Conservation (phyloP, 1,140 invertebrate species). For the Drosophila persimilis region DNA sequence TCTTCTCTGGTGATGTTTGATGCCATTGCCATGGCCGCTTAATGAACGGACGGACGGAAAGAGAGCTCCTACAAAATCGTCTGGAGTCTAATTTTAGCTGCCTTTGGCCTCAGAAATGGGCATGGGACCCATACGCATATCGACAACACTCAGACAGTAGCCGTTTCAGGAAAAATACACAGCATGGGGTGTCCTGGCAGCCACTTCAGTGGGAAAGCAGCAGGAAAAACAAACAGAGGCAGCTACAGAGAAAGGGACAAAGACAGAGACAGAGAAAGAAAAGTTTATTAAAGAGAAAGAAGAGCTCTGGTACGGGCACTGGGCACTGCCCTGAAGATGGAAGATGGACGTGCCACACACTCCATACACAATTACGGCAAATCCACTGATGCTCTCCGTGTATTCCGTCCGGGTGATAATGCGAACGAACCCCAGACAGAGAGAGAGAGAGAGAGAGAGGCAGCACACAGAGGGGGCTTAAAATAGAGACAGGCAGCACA, state of each 20-base stretch:
- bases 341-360: slow-evolving; percentile 59
- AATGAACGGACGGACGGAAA: slow-evolving; percentile 49
- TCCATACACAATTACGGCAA: slow-evolving; percentile 78
- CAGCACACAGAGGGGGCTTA: slow-evolving; percentile 43
- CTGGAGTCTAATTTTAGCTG: slow-evolving; percentile 79
- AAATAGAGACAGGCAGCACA: slow-evolving; percentile 59
- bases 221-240: too few species aligned
- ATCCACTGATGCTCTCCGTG: slow-evolving; percentile 51
- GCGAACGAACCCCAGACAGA: slow-evolving; percentile 49
- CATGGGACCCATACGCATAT: slow-evolving; percentile 20
- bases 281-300: slow-evolving; percentile 70
- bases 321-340: too few species aligned
- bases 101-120: slow-evolving; percentile 29
- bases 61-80: slow-evolving; percentile 44
- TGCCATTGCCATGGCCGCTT: slow-evolving; percentile 57
- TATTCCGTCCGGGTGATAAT: slow-evolving; percentile 59
- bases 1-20: neutral
- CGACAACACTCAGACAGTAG: slow-evolving; percentile 14
- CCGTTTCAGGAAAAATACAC: too few species aligned
- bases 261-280: slow-evolving; percentile 17
- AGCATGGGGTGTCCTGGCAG: too few species aligned
- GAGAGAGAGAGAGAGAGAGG: neutral
- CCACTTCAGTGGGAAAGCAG: too few species aligned
- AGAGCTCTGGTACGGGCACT: slow-evolving; percentile 20
- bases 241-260: slow-evolving; percentile 8